Conservation (phyloP, 2,888 invertebrate genomes). For the Liopterus haemorrhoidalis region DNA sequence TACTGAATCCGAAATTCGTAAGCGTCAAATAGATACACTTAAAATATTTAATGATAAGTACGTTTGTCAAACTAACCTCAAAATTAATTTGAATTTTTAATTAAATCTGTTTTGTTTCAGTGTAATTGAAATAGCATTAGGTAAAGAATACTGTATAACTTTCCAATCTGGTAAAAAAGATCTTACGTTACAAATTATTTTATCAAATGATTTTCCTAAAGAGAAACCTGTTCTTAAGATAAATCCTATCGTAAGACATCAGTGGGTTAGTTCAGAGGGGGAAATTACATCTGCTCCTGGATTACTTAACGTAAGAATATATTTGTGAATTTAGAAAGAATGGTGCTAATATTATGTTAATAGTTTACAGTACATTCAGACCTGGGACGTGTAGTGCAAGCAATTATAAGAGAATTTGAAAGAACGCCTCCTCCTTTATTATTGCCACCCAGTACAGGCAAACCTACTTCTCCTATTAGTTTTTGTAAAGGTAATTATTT, state of each 20-base stretch:
- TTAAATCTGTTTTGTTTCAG: slow-evolving; percentile 42
- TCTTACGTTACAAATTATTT: slow-evolving; percentile 60
- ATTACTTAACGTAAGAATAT: slow-evolving; percentile 56
- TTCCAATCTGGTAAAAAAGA: slow-evolving; percentile 61
- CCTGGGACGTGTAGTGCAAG: slow-evolving; percentile 73
- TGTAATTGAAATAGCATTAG: slow-evolving; percentile 65
- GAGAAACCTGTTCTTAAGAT: slow-evolving; percentile 67
- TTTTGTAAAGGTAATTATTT: slow-evolving; percentile 7
- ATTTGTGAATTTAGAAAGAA: slow-evolving; percentile 2
- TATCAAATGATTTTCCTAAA: slow-evolving; percentile 67
- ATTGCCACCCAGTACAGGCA: slow-evolving; percentile 34
- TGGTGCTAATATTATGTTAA: background rate
- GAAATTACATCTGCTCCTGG: slow-evolving; percentile 71
- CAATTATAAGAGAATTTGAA: slow-evolving; percentile 72
- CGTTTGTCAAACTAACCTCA: slow-evolving; percentile 36
- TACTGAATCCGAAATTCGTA: slow-evolving; percentile 54
- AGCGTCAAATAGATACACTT: slow-evolving; percentile 72
- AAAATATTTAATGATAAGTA: slow-evolving; percentile 78
- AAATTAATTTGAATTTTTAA: slow-evolving; percentile 13
- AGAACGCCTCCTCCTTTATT: slow-evolving; percentile 53
- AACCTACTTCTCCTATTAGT: slow-evolving; percentile 16
- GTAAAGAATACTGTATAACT: slow-evolving; percentile 65
- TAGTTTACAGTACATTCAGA: slow-evolving; percentile 73
- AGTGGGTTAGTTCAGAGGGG: slow-evolving; percentile 65
- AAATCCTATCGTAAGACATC: slow-evolving; percentile 61